Base-by-base conservation (phyloP, 2,797 vertebrate genomes). In the Margarornis squamiger region DNA sequence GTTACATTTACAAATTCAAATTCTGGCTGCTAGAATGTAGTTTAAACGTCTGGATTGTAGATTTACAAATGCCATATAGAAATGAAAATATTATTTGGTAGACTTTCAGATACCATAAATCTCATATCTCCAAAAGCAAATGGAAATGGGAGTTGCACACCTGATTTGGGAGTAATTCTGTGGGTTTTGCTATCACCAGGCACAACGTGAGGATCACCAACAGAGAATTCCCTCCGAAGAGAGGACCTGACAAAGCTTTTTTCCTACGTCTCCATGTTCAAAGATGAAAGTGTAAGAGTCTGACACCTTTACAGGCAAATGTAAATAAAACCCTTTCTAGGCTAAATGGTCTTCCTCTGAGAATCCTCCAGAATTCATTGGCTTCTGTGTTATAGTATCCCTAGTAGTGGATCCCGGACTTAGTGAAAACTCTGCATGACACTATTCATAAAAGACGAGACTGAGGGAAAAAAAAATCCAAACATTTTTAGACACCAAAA, bases 301-400 rank as follows among this genome's bases (percentile, higher is more conserved):
- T 76, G 84, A 52, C 20, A 70, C 61, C 80, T 66, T 75, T 55
- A 32, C 45, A 49, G 22, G 3, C 26, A 91, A 83, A 90, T 22
- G 19, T 92, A 90, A 93, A 78, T 55, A 51, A 85, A 92, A 83
- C 38, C 46, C 87, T 72, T 92, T 91, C 83, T 91, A 66, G 43
- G 93, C 49, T 85, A 91, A 96, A 92, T 58, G 26, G 3, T 58
- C 57, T 91, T 90, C 75, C 81, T 95, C 68, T 83, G 61, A 96
- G 76, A 89, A 90, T 85, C 75, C 66, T 67, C 48, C n/a, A 48
- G 57, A 92, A 91, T 68, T 45, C 21, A 62, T 45, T 87, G 55
- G 19, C 34, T 92, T 84, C 81, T 74, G 45, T 94, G 52, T 93
- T 94, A 36, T 49, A 71, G 27, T 77, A 63, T 51, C 68, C 7